Percentiles rank a stretch among this genome's conserved stretches.
phyloP scores from a whole-genome alignment of 2,888 invertebrate genomes.

The Tetanocera ferruginea region DNA sequence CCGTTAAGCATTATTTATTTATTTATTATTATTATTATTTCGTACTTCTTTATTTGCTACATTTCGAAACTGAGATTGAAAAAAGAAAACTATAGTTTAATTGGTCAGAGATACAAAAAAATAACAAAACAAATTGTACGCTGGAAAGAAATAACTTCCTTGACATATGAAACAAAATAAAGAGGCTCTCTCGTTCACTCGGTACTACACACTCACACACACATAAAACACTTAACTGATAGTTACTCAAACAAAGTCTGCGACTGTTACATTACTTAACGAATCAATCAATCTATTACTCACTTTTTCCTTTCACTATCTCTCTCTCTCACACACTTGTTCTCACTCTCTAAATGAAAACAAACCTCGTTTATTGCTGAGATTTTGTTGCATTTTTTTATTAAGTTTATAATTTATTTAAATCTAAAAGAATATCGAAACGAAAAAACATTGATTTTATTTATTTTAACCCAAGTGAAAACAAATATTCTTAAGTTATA shows the following conservation, averaged over 20 bases:
- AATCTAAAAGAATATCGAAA: not conserved
- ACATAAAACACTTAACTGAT: not conserved
- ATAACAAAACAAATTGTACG: not conserved
- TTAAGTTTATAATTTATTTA: not conserved
- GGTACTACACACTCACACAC: constrained; percentile 46
- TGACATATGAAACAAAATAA: not conserved
- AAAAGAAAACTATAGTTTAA: too few species aligned
- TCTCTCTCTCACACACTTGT: not conserved
- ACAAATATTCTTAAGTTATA: not conserved
- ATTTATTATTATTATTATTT: constrained; percentile 5
- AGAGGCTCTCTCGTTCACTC: constrained; percentile 46
- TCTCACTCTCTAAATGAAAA: not conserved
- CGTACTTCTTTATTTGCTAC: not conserved
- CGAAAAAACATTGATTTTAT: too few species aligned
- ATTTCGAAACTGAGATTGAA: too few species aligned
- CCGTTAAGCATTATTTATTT: constrained; percentile 25
- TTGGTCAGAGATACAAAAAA: too few species aligned
- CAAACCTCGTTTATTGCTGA: constrained; percentile 22
- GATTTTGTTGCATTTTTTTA: not conserved
- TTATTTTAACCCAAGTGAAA: not conserved
- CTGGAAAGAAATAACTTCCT: not conserved
- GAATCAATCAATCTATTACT: not conserved
- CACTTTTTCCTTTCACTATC: not conserved
- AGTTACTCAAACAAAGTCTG: not conserved
- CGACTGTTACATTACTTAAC: not conserved